Percentiles rank a stretch among this genome's conserved stretches.
These are phyloP conservation scores for Xiphophorus maculatus DNA, from an alignment of 2,113 vertebrate species.

Conservation along the genomic window DNA sequence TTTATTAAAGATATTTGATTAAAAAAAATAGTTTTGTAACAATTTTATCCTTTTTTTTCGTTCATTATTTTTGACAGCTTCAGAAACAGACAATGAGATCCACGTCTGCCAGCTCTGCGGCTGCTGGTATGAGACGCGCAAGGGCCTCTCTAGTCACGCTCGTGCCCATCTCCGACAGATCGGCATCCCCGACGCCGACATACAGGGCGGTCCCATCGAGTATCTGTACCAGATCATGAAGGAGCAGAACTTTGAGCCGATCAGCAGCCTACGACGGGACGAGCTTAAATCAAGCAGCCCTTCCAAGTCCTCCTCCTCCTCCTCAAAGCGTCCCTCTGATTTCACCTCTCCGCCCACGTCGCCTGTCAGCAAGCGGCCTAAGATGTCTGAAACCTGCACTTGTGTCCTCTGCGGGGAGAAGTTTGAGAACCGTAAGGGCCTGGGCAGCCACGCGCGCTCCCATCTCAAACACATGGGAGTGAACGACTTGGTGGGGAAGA, in stretches of 20 bases:
- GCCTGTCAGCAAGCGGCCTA: slow-evolving; percentile 69
- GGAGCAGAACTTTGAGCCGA: slow-evolving; percentile 82
- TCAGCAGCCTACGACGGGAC: slow-evolving; percentile 12
- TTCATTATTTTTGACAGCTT: slow-evolving; percentile 57
- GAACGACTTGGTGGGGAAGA: slow-evolving; percentile 78
- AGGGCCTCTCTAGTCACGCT: slow-evolving; percentile 88
- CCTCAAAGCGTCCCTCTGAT: slow-evolving; percentile 62
- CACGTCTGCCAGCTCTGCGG: slow-evolving; percentile 89
- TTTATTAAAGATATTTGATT: not conserved
- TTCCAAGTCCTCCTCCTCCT: slow-evolving; percentile 37
- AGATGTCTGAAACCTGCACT: slow-evolving; percentile 56
- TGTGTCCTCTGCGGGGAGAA: slow-evolving; percentile 79
- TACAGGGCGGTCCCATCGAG: slow-evolving; percentile 86
- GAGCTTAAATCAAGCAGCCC: slow-evolving; percentile 43
- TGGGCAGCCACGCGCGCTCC: slow-evolving; percentile 81
- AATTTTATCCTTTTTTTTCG: not conserved
- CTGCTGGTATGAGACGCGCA: slow-evolving; percentile 90
- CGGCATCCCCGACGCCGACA: slow-evolving; percentile 81
- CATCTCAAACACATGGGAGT: slow-evolving; percentile 83
- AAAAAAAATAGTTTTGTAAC: not conserved
- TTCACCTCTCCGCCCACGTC: slow-evolving; percentile 43
- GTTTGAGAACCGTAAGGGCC: slow-evolving; percentile 83
- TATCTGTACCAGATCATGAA: slow-evolving; percentile 87
- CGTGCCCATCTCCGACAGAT: slow-evolving; percentile 89
- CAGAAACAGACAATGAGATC: slow-evolving; percentile 81